phyloP scores from a whole-genome alignment of 2,797 vertebrate species.

The Nannoperca obscura region DNA sequence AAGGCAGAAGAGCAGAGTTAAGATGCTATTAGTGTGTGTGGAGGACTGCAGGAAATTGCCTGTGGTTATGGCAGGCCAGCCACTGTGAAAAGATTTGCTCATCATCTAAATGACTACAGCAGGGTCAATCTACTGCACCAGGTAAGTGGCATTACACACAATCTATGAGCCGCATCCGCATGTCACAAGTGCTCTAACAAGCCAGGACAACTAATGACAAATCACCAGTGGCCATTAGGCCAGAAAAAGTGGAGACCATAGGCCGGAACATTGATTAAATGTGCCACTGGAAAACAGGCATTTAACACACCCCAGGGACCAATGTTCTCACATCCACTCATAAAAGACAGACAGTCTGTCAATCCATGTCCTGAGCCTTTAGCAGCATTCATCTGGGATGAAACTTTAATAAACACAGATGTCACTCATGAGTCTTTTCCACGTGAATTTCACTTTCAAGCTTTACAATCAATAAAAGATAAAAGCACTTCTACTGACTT shows the following conservation, averaged over 20 bases:
- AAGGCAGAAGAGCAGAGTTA: constrained; percentile 8
- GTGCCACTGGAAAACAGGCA: neutral
- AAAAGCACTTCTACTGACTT: constrained; percentile 16
- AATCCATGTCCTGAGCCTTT: neutral
- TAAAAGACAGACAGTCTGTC: neutral
- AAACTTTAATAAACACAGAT: neutral
- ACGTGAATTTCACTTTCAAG: neutral
- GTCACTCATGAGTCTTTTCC: neutral
- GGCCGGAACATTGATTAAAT: constrained; percentile 15
- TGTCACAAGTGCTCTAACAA: constrained; percentile 29
- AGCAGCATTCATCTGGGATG: neutral
- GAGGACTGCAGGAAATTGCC: constrained; percentile 8
- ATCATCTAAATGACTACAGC: constrained; percentile 33
- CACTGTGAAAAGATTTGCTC: constrained; percentile 26
- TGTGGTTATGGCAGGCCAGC: neutral
- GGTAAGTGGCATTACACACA: constrained; percentile 30
- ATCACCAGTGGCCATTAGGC: constrained; percentile 17
- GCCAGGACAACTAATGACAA: constrained; percentile 23
- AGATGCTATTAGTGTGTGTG: constrained; percentile 3
- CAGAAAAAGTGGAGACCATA: constrained; percentile 6
- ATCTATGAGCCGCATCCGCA: constrained; percentile 29
- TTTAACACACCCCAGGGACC: constrained; percentile 28
- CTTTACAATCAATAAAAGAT: neutral
- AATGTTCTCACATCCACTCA: constrained; percentile 12
- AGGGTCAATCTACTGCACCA: constrained; percentile 25